Base-by-base conservation (phyloP, 2,113 vertebrate species). In the Onychostoma macrolepis region DNA sequence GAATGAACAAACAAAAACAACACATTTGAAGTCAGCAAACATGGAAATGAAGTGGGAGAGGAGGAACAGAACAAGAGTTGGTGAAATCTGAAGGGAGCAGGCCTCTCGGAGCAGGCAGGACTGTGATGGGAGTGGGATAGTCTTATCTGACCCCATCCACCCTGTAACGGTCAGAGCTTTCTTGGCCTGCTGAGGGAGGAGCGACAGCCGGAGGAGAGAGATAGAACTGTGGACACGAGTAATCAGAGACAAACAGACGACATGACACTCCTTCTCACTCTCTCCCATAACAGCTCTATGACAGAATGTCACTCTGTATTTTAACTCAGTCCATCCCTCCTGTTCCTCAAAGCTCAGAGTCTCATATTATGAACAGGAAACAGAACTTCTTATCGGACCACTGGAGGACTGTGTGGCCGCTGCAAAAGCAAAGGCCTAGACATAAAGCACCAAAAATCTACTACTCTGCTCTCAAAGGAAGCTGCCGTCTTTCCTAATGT, bases 1-100 rank as follows among this genome's bases (percentile, higher is more conserved):
- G 58, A 53, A 56, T 1, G 8, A 15, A 10, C 45, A 19, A 58
- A 24, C 10, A 50, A 36, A 72, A 36, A 61, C 11, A 6, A 38
- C 36, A n/a, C 19, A 19, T 26, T 1, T 17, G 41, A 79, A 77
- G 50, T 74, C 53, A 30, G 58, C 43, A 26, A 77, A 75, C 78
- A 43, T n/a, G 65, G 45, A 78, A 38, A 56, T 80, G 7, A 56
- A 72, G 33, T 38, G 75, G 43, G 53, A 72, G 80, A 71, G 53
- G 78, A 33, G 33, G 21, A 61, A 76, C 33, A 74, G 24, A 71
- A 17, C 4, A 10, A 85, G 15, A 7, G 61, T 84, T 48, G 4
- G 92, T 88, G 92, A 96, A 96, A 96, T 96, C 96, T 96, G 96
- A 89, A 89, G 94, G 89, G 87, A 89, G 90, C 91, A 92, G 94